phyloP scores from a whole-genome alignment of 2,888 invertebrate species.

The Sturmia bella region DNA sequence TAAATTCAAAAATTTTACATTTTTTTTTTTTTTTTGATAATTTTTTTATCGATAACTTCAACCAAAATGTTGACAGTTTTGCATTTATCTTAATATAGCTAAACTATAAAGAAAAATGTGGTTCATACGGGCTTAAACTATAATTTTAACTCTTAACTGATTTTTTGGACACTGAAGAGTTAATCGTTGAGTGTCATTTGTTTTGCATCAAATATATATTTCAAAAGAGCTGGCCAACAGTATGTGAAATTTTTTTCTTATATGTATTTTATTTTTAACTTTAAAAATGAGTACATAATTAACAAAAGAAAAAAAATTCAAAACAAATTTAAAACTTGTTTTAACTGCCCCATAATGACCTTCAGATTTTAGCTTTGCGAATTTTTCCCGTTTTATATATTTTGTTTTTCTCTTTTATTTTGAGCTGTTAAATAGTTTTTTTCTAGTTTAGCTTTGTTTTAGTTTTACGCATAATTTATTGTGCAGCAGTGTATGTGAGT shows the following conservation, averaged over 20 bases:
- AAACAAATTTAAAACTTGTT: slow-evolving; percentile 57
- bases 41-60: no score
- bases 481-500: not conserved
- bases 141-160: no score
- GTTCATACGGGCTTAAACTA: no score
- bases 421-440: slow-evolving; percentile 16
- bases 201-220: slow-evolving; percentile 14
- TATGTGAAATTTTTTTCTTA: slow-evolving; percentile 32
- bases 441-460: slow-evolving; percentile 23
- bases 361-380: slow-evolving; percentile 64
- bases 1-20: no score
- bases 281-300: slow-evolving; percentile 24
- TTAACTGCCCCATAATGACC: slow-evolving; percentile 64
- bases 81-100: no score
- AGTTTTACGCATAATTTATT: slow-evolving; percentile 40
- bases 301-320: slow-evolving; percentile 1
- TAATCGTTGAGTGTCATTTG: slow-evolving; percentile 31
- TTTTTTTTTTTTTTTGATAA: no score
- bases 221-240: slow-evolving; percentile 30
- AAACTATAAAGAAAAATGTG: no score
- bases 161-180: no score
- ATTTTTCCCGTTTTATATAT: slow-evolving; percentile 46
- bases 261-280: slow-evolving; percentile 17
- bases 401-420: not conserved
- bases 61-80: no score